Evolutionary conservation across 1,140 invertebrate species (phyloP), one percentile per base, ranked within the genome.

Genomic region (Piezodorus guildinii): DNA sequence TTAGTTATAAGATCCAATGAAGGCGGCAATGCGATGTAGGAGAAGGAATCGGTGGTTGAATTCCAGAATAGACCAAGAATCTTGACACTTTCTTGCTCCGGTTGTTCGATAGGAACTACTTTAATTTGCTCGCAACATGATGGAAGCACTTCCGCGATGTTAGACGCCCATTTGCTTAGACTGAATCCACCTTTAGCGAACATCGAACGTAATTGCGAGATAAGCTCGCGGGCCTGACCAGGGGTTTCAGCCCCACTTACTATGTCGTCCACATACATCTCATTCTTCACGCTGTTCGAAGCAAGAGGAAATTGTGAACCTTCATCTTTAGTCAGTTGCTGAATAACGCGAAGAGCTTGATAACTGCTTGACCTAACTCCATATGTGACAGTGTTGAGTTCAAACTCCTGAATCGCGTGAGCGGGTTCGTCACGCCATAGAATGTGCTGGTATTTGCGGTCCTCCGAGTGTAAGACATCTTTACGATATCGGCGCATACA

Each of bases 181-280:
- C 60, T 15, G 60, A 70, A 69, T 19, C 65, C 65, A 21, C 65
- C 68, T 14, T 14, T 1, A 43, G 51, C 19, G 8, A 70, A 61
- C 21, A 71, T 14, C 14, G 8, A 23, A 25, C 45, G 56, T 0
- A 72, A 9, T 44, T 71, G 44, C 3, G 49, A 14, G 16, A 63
- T 66, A 15, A 69, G 19, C 49, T 67, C 17, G 16, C 64, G 21
- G 30, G 70, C 70, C 44, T 61, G 59, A 51, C 65, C 51, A 27
- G 66, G 60, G 39, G 16, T 23, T 17, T 65, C 66, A 14, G 69
- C 67, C 23, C 76, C 74, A 19, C 70, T 70, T 1, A 77, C 62
- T 17, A 74, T 62, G 68, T 80, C 75, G 64, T 80, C 77, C 5
- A 77, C 71, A 66, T 77, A 80, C 62, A 76, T 76, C 65, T 75